A percentile compares a stretch with the other conserved stretches of the same genome.
Conservation (phyloP, 2,888 invertebrate genomes). For the Hedychridium roseum region DNA sequence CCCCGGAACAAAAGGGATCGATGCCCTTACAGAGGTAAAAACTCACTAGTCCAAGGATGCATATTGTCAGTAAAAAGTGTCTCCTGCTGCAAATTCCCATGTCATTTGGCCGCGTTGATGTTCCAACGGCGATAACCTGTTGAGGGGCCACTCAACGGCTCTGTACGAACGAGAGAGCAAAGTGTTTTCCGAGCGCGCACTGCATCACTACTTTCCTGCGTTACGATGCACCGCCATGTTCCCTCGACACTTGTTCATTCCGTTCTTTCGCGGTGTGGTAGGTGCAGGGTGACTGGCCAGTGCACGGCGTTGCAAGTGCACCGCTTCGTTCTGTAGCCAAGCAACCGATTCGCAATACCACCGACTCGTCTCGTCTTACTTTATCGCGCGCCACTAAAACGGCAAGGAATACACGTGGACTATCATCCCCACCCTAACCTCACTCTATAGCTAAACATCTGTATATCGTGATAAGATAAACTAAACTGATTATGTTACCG, state of each 20-base stretch:
- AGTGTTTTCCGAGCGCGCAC: conserved; percentile 17
- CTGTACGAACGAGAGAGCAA: neutral
- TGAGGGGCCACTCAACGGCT: neutral
- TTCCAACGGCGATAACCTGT: conserved; percentile 8
- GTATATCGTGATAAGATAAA: too few relatives aligned
- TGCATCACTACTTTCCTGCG: conserved; percentile 37
- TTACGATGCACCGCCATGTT: conserved; percentile 46
- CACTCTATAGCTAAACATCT: too few relatives aligned
- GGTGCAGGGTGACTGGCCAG: too few relatives aligned
- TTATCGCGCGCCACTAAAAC: conserved; percentile 2
- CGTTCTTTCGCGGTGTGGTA: conserved; percentile 32
- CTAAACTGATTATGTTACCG: too few relatives aligned
- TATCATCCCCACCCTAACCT: too few relatives aligned
- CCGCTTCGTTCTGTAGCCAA: conserved; percentile 19
- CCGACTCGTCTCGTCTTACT: too few relatives aligned
- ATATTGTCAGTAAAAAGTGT: conserved; percentile 63
- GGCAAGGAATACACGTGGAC: neutral
- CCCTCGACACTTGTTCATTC: conserved; percentile 39
- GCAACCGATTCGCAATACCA: conserved; percentile 17
- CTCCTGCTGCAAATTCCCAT: conserved; percentile 65
- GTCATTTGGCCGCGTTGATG: conserved; percentile 42
- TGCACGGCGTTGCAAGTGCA: conserved; percentile 24
- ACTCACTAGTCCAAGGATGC: conserved; percentile 64
- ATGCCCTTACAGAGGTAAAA: too few relatives aligned
- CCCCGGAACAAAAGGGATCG: too few relatives aligned